phyloP scores from a whole-genome alignment of 2,113 vertebrate genomes.

The Hoplias malabaricus region DNA sequence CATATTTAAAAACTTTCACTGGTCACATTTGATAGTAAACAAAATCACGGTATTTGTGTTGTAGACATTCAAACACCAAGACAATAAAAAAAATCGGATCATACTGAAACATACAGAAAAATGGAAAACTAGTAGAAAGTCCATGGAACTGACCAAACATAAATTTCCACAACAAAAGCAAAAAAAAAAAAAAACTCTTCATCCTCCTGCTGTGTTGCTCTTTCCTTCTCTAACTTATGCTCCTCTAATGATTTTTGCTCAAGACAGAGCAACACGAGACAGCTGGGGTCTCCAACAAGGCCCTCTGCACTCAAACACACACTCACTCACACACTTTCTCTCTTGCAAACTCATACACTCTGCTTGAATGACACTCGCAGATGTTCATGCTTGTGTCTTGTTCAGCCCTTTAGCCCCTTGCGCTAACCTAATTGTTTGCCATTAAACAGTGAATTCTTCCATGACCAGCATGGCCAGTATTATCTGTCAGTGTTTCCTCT shows the following conservation, averaged over 20 bases:
- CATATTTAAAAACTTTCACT: no score
- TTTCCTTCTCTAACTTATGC: background rate
- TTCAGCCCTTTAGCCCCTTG: background rate
- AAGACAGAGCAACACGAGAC: background rate
- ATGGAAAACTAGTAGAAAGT: no score
- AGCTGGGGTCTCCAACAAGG: slow-evolving; percentile 13
- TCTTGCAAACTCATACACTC: background rate
- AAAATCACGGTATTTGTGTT: no score
- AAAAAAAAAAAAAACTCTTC: background rate
- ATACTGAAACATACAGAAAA: no score
- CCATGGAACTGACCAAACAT: no score
- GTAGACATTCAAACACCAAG: no score
- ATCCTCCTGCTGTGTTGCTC: slow-evolving; percentile 19
- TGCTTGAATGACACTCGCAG: slow-evolving; percentile 22
- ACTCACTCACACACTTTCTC: slow-evolving; percentile 6
- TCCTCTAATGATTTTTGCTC: slow-evolving; percentile 20
- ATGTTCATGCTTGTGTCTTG: background rate
- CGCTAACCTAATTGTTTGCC: background rate
- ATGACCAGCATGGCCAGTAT: background rate
- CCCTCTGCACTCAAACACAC: background rate
- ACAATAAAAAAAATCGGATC: no score
- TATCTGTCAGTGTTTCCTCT: slow-evolving; percentile 18
- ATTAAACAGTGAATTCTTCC: background rate
- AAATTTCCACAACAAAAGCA: background rate
- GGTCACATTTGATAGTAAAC: no score